These are phyloP conservation scores for Myotis findleyi DNA, from an alignment of 2,797 vertebrate genomes.

Conservation along the genomic window DNA sequence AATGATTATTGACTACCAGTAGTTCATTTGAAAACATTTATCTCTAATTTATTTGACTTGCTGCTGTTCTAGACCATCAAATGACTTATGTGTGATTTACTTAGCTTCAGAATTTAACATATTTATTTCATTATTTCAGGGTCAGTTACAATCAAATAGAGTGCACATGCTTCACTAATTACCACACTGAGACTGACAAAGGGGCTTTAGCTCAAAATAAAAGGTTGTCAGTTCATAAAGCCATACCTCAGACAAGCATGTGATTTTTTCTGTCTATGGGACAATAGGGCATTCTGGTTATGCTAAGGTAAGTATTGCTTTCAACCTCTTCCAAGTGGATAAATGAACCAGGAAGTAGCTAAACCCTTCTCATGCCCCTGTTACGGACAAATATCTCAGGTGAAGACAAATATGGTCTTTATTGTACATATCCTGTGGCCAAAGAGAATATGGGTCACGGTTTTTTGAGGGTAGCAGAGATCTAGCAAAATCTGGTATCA, in stretches of 20 bases:
- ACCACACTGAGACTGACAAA: background rate
- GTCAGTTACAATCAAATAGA: slow-evolving; percentile 20
- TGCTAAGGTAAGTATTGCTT: background rate
- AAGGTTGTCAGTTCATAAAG: background rate
- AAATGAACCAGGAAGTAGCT: background rate
- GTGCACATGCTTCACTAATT: background rate
- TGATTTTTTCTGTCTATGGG: background rate
- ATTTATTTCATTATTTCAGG: slow-evolving; percentile 52
- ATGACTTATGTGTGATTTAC: slow-evolving; percentile 26
- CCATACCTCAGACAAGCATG: background rate
- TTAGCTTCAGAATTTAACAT: slow-evolving; percentile 57
- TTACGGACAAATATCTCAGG: background rate
- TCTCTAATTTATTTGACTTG: slow-evolving; percentile 61
- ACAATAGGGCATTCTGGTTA: background rate
- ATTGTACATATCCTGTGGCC: background rate
- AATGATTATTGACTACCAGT: slow-evolving; percentile 66
- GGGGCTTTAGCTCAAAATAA: background rate
- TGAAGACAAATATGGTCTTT: background rate
- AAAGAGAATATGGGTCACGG: background rate
- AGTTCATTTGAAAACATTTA: slow-evolving; percentile 60
- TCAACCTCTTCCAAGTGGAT: background rate
- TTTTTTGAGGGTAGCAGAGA: background rate
- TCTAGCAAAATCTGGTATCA: background rate
- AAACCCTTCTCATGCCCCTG: fast-evolving
- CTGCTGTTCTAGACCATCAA: slow-evolving; percentile 23